Base-by-base conservation (phyloP, 1,140 invertebrate genomes). In the Eciton burchellii region DNA sequence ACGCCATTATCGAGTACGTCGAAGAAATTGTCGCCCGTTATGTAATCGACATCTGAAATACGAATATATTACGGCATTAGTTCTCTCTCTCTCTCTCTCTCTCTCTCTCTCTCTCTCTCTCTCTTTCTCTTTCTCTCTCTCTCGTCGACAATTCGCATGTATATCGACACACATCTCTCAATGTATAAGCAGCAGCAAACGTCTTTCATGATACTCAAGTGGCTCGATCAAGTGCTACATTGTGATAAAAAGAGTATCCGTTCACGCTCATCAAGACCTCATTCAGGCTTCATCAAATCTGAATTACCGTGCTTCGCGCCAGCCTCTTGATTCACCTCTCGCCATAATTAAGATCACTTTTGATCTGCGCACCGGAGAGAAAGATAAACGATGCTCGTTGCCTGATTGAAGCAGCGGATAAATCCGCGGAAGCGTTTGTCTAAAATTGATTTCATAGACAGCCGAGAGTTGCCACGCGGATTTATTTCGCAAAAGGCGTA, bases 1-100 rank as follows among this genome's bases (percentile, higher is more conserved):
- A 96, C 97, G 52, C 97, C 97, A 93, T 97, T 97, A 92, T 98
- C 97, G 88, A 98, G 91, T 49, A 95, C 95, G 63, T 97, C 95
- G 87, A 98, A 95, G 89, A 98, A 97, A 92, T 97, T 98, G 26
- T 97, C 96, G 8, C 96, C 95, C 12, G 95, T 97, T 81, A 97
- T 92, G 88, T 97, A 95, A 81, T 96, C 95, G n/a, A 96, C 95
- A 89, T 96, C 97, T 97, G 94, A 16, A 92, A 94, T 92, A 86
- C 4, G 49, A 68, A 79, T 52, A 70, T 79, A 70, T 79, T 45
- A 19, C 49, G n/a, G 29, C 45, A 45, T 79, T 57, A 68, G 24
- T 12, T 45, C 21, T 16, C 9, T 26, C 16, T 35, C 35, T 35
- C 6, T 35, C 29, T 16, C n/a, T 24, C n/a, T n/a, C n/a, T n/a